Conservation (phyloP, 2,113 vertebrate species). For the Pongo abelii region DNA sequence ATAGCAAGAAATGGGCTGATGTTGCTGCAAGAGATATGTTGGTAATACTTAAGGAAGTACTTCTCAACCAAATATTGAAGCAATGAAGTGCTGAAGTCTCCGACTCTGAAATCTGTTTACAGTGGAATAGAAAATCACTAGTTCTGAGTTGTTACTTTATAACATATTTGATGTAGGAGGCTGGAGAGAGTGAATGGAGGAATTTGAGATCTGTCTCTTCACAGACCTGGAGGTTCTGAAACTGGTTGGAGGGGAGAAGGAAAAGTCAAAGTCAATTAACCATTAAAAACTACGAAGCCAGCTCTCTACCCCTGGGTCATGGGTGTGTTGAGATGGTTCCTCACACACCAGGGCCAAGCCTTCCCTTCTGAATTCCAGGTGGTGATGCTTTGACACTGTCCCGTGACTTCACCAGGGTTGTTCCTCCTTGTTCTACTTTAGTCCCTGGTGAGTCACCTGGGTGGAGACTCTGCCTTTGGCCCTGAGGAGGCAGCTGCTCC, state of each 20-base stretch:
- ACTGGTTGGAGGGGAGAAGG: neutral
- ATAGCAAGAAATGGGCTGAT: neutral
- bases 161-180: neutral
- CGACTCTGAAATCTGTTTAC: neutral
- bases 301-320: too few species aligned
- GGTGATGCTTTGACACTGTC: neutral
- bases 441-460: neutral
- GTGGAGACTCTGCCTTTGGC: neutral
- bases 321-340: neutral
- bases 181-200: neutral
- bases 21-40: neutral
- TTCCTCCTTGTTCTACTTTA: neutral
- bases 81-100: neutral
- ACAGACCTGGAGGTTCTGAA: neutral
- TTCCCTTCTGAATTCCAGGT: conserved; percentile 1
- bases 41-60: neutral
- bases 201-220: neutral
- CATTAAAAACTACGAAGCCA: neutral
- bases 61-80: neutral
- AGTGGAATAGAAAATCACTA: neutral
- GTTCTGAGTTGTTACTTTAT: neutral
- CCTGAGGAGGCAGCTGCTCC: neutral
- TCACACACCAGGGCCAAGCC: too few species aligned
- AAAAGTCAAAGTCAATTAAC: neutral
- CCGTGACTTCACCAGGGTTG: neutral